Percentiles rank a stretch among this genome's conserved stretches.
These are phyloP conservation scores for Solea solea DNA, from an alignment of 2,113 vertebrate species.

Conservation along the genomic window DNA sequence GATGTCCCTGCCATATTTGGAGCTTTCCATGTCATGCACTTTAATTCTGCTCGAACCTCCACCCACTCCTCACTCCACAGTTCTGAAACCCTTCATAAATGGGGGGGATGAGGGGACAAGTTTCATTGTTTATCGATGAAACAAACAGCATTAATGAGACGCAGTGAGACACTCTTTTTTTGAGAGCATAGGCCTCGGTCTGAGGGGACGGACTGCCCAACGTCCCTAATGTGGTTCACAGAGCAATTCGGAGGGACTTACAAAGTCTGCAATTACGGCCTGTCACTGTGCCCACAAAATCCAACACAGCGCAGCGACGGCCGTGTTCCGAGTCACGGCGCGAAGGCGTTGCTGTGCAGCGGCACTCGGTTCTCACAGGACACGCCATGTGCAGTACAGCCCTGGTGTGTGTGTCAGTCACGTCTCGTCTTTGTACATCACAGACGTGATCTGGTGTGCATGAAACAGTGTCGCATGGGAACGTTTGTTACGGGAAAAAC, in stretches of 20 bases:
- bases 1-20: slow-evolving; percentile 4
- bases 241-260: slow-evolving; percentile 41
- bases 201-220: slow-evolving; percentile 19
- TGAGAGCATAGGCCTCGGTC: slow-evolving; percentile 17
- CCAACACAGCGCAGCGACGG: slow-evolving; percentile 36
- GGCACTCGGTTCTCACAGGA: slow-evolving; percentile 23
- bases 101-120: slow-evolving; percentile 37
- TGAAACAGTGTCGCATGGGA: slow-evolving; percentile 37
- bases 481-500: slow-evolving; percentile 29
- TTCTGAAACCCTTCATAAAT: slow-evolving; percentile 55
- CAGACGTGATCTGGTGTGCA: slow-evolving; percentile 25
- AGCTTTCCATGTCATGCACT: neutral
- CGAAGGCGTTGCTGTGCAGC: slow-evolving; percentile 1
- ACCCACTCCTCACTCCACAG: slow-evolving; percentile 9
- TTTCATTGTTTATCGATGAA: slow-evolving; percentile 25
- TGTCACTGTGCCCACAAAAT: slow-evolving; percentile 51
- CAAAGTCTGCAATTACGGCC: slow-evolving; percentile 45
- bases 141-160: slow-evolving; percentile 54
- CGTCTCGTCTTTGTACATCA: slow-evolving; percentile 20
- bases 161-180: neutral
- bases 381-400: neutral
- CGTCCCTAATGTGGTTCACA: slow-evolving; percentile 45
- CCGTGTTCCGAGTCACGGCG: slow-evolving; percentile 8
- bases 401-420: slow-evolving; percentile 15
- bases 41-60: slow-evolving; percentile 26